Evolutionary conservation across 2,797 vertebrate genomes (phyloP).

Genomic region (Moxostoma hubbsi): DNA sequence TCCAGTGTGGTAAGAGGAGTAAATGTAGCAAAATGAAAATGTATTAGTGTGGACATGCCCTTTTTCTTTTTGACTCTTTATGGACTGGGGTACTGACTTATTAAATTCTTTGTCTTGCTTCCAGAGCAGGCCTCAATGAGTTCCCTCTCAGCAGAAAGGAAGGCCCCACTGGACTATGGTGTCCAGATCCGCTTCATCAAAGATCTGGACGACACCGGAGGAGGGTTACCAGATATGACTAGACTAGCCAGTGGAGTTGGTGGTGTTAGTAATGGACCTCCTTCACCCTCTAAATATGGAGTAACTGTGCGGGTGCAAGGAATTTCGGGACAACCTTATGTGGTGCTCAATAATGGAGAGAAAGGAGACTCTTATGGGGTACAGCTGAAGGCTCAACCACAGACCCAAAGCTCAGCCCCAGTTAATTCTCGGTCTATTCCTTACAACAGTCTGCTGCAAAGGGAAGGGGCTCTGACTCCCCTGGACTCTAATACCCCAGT

Average conservation of each 20-base stretch:
- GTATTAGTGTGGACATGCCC: too few species aligned
- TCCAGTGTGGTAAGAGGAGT: too few species aligned
- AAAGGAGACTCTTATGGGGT: slow-evolving; percentile 91
- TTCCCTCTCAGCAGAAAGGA: slow-evolving; percentile 78
- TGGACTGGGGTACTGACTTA: neutral
- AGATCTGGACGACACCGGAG: slow-evolving; percentile 80
- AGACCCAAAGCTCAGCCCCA: slow-evolving; percentile 61
- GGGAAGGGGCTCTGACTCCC: slow-evolving; percentile 60
- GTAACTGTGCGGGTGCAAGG: slow-evolving; percentile 93
- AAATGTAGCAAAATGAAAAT: too few species aligned
- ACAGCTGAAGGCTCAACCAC: slow-evolving; percentile 80
- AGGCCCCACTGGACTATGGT: slow-evolving; percentile 86
- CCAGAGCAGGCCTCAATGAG: slow-evolving; percentile 73
- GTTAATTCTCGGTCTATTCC: slow-evolving; percentile 61
- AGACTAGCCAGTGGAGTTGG: slow-evolving; percentile 47
- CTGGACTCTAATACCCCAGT: slow-evolving; percentile 48
- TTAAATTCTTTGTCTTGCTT: slow-evolving; percentile 13
- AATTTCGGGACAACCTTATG: slow-evolving; percentile 94
- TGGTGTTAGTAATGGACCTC: slow-evolving; percentile 26
- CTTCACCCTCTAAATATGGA: slow-evolving; percentile 81
- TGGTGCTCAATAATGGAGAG: slow-evolving; percentile 92
- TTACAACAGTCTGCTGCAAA: slow-evolving; percentile 62
- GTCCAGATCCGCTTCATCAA: slow-evolving; percentile 97
- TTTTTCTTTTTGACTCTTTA: neutral
- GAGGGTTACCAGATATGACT: slow-evolving; percentile 72